These are phyloP conservation scores for Coboldia fuscipes DNA, from an alignment of 1,140 invertebrate genomes.

Conservation along the genomic window DNA sequence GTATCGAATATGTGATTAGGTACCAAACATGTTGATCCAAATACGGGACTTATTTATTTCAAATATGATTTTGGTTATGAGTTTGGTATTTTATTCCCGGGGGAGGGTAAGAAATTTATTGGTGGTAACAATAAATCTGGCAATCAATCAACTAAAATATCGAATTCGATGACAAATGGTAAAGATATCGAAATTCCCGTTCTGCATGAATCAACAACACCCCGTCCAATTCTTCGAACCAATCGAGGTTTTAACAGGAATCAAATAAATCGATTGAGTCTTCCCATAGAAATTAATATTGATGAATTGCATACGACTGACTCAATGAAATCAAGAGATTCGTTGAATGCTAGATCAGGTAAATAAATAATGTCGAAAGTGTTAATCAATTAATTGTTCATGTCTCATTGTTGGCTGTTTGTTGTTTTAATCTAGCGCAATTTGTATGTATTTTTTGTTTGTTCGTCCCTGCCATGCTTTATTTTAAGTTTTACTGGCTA, in stretches of 20 bases:
- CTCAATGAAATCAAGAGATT: conserved; percentile 1
- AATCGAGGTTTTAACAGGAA: conserved; percentile 25
- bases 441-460: too few species aligned
- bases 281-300: conserved; percentile 21
- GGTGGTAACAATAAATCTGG: conserved; percentile 20
- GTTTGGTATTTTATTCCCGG: conserved; percentile 49
- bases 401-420: too few species aligned
- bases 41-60: conserved; percentile 58
- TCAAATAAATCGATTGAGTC: conserved; percentile 22
- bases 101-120: conserved; percentile 32
- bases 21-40: conserved; percentile 53
- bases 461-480: too few species aligned
- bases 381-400: too few species aligned
- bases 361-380: too few species aligned
- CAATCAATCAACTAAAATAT: conserved; percentile 15
- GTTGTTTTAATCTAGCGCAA: too few species aligned
- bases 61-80: conserved; percentile 70
- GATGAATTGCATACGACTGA: conserved; percentile 16
- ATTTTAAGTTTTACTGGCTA: too few species aligned
- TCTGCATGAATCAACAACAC: conserved; percentile 11
- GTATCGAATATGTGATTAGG: conserved; percentile 28
- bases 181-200: conserved; percentile 16
- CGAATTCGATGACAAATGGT: conserved; percentile 15
- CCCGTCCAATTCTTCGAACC: background rate
- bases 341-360: too few species aligned